Evolutionary conservation across 2,113 vertebrate species (phyloP).

Genomic region (Percina caprodes): DNA sequence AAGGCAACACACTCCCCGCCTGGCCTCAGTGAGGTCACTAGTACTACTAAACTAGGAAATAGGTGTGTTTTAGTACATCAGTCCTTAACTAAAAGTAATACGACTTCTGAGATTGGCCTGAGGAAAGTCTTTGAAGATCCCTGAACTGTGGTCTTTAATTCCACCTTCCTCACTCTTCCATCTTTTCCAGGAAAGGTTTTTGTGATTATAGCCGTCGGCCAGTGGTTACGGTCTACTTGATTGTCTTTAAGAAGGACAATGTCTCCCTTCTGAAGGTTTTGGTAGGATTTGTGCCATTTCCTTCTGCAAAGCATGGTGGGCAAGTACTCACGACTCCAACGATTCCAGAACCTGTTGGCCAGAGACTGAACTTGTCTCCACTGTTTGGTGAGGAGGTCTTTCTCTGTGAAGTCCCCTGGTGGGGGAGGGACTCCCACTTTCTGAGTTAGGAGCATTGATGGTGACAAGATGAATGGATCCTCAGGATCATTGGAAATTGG

Average conservation of each 20-base stretch:
- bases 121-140: background rate
- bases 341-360: background rate
- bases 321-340: background rate
- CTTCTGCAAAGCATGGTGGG: background rate
- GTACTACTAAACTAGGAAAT: too few relatives aligned
- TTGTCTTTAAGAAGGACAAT: background rate
- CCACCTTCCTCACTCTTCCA: background rate
- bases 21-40: background rate
- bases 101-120: background rate
- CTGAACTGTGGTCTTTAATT: background rate
- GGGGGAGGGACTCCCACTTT: background rate
- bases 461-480: background rate
- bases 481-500: background rate
- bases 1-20: slow-evolving; percentile 3
- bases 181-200: too few relatives aligned
- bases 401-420: background rate
- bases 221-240: background rate
- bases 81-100: background rate
- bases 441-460: background rate
- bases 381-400: background rate
- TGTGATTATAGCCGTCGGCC: background rate
- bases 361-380: slow-evolving; percentile 4
- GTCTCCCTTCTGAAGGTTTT: background rate
- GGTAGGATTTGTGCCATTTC: background rate
- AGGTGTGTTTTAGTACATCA: background rate